These are phyloP conservation scores for Anser cygnoides DNA, from an alignment of 2,113 vertebrate genomes.

Conservation along the genomic window DNA sequence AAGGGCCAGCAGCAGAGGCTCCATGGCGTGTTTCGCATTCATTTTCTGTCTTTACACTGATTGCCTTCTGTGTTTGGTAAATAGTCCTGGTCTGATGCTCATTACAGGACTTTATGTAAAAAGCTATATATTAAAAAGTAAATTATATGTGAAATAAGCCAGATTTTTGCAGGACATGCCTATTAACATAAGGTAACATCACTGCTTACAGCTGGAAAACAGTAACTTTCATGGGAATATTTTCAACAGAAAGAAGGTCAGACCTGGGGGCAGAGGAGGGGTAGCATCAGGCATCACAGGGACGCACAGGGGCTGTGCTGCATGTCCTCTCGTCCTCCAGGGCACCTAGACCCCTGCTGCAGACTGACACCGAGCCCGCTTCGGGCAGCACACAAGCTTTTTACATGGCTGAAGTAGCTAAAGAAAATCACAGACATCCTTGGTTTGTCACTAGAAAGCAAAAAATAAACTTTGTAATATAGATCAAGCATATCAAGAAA, in stretches of 20 bases:
- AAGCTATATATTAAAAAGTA: neutral
- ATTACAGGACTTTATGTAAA: fast-evolving
- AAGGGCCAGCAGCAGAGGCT: neutral
- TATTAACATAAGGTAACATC: fast-evolving
- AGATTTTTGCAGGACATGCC: fast-evolving
- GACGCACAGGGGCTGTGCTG: fast-evolving
- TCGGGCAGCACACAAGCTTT: fast-evolving
- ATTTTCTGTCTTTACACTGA: neutral
- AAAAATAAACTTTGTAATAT: neutral
- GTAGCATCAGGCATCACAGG: neutral
- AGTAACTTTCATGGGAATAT: neutral
- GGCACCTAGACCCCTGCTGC: fast-evolving
- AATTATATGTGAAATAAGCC: neutral
- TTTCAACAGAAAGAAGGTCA: neutral
- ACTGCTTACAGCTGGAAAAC: neutral
- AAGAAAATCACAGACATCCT: neutral
- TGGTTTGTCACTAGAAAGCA: neutral
- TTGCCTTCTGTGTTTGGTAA: neutral
- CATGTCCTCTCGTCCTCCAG: neutral
- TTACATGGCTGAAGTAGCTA: neutral
- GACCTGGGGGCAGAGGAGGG: fast-evolving
- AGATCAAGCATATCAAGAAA: neutral
- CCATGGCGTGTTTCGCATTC: fast-evolving
- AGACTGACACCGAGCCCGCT: too few species aligned
- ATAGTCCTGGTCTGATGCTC: neutral